A percentile compares a stretch with the other conserved stretches of the same genome.
Evolutionary conservation across 2,888 invertebrate genomes (phyloP).

Genomic region (Hoplodrina ambigua): DNA sequence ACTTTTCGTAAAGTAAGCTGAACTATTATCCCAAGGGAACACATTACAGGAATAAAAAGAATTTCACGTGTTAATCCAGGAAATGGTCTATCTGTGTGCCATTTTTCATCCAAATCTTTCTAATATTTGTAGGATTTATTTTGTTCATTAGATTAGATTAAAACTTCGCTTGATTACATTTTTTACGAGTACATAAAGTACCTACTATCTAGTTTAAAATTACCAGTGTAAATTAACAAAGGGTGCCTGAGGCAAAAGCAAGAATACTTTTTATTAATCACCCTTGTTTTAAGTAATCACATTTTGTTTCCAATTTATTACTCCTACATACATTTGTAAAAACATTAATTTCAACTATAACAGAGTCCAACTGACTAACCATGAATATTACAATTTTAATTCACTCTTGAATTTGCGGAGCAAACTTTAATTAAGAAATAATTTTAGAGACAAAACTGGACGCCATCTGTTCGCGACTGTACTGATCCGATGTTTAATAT

Average conservation of each 20-base stretch:
- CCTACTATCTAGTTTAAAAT: not conserved
- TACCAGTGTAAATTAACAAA: not conserved
- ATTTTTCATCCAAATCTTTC: too few species aligned
- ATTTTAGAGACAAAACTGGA: slow-evolving; percentile 64
- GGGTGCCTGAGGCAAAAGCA: not conserved
- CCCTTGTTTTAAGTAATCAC: slow-evolving; percentile 25
- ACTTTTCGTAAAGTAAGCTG: too few species aligned
- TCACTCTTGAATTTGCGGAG: slow-evolving; percentile 45
- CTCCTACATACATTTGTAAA: slow-evolving; percentile 34
- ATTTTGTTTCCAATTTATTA: slow-evolving; percentile 27
- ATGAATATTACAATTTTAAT: slow-evolving; percentile 65
- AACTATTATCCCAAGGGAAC: too few species aligned
- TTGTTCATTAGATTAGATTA: too few species aligned
- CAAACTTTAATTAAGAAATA: slow-evolving; percentile 72
- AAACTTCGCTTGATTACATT: not conserved
- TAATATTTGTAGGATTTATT: too few species aligned
- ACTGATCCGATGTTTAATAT: slow-evolving; percentile 61
- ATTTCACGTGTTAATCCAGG: too few species aligned
- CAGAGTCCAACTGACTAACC: slow-evolving; percentile 31
- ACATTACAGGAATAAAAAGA: too few species aligned
- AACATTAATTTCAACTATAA: slow-evolving; percentile 43
- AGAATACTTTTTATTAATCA: slow-evolving; percentile 2
- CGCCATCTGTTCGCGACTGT: slow-evolving; percentile 65
- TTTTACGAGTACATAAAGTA: not conserved
- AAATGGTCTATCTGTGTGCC: too few species aligned